Conservation (phyloP, 2,888 invertebrate species). For the Conus canariensis region DNA sequence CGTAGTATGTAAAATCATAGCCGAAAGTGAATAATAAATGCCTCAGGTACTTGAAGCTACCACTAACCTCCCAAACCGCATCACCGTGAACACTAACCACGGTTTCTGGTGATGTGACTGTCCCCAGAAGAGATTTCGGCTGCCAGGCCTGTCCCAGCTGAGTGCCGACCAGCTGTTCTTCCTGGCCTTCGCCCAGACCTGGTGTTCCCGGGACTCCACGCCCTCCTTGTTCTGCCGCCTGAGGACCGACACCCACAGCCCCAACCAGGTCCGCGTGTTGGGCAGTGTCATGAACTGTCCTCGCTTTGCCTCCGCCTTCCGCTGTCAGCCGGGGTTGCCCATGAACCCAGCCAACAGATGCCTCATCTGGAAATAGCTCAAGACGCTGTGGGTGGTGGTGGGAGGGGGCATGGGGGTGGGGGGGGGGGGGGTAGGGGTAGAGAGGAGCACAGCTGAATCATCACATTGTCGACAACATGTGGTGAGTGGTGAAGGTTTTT, state of each 20-base stretch:
- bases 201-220: neutral
- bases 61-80: too few relatives aligned
- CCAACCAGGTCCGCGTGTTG: neutral
- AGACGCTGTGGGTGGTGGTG: too few relatives aligned
- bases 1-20: too few relatives aligned
- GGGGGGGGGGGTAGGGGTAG: too few relatives aligned
- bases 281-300: neutral
- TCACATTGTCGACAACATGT: neutral
- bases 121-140: neutral
- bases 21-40: too few relatives aligned
- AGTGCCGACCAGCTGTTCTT: conserved; percentile 29
- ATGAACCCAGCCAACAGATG: conserved; percentile 27
- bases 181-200: conserved; percentile 32
- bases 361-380: neutral
- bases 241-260: neutral
- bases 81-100: too few relatives aligned
- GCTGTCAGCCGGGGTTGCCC: neutral
- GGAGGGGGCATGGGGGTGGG: too few relatives aligned
- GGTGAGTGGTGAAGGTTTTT: neutral
- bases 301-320: neutral
- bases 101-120: too few relatives aligned
- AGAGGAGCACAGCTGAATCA: too few relatives aligned
- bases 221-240: neutral
- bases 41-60: too few relatives aligned
- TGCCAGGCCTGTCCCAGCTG: neutral